Evolutionary conservation across 2,113 vertebrate genomes (phyloP), one percentile per base, ranked within the genome.

Genomic region (Vimba vimba): DNA sequence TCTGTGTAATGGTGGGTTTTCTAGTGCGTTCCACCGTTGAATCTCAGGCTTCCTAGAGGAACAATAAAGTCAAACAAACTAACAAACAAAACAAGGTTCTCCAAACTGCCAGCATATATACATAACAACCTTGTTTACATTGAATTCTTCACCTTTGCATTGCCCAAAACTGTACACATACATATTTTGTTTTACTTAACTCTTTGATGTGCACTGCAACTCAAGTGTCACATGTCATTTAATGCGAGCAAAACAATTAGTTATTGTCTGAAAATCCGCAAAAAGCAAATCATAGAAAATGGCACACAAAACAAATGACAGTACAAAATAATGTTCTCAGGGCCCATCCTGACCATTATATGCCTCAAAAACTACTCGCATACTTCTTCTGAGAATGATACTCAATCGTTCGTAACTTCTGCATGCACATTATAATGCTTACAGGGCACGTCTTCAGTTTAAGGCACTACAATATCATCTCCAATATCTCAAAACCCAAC

Each of bases 221-320:
- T 86, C 15, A 36, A 66, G 52, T 43, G 87, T 88, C 84, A 88
- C 91, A 89, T 75, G 86, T 91, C 91, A 86, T 86, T 25, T 83
- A 77, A 17, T 23, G 60, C 47, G 71, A 89, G 85, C 84, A 93
- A 92, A 92, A 89, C 17, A 88, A 85, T 89, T 87, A 86, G 73
- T 88, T 64, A 81, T 71, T 89, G 88, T 88, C 88, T 59, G 86
- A 86, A 27, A 75, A 86, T 66, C 57, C 62, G 69, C 52, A 57
- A 73, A 75, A 52, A 85, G 82, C 82, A 87, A 82, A 85, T 85
- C 60, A 76, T 77, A 87, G 73, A 83, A 43, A 78, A 81, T 84
- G 82, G 69, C 82, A 66, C 52, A 76, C 57, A 52, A 81, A 85
- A 82, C 81, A 83, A 77, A 80, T 9, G 50, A 74, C 59, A 68